phyloP scores from a whole-genome alignment of 2,797 vertebrate species.

The Lepilemur septentrionalis region DNA sequence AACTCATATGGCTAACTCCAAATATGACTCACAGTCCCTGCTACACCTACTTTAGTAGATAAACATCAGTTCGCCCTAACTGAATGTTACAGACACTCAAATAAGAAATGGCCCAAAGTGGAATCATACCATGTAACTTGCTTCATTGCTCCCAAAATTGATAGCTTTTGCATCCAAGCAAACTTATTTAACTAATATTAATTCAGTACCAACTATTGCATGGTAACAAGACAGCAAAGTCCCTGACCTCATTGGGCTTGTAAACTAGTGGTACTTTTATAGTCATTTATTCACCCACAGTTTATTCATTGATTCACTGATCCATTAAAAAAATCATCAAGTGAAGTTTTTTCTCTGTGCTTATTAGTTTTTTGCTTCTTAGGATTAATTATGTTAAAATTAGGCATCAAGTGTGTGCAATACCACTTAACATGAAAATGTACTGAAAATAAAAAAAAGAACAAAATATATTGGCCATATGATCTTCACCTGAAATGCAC shows the following conservation, averaged over 20 bases:
- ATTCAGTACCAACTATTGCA: neutral
- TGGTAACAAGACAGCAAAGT: neutral
- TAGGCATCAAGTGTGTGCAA: neutral
- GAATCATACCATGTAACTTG: neutral
- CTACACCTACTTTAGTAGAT: neutral
- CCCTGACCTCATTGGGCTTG: neutral
- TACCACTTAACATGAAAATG: neutral
- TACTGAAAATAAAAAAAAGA: neutral
- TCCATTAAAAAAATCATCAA: neutral
- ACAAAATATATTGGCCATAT: neutral
- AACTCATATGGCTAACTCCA: neutral
- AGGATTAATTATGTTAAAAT: neutral
- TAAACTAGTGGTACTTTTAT: neutral
- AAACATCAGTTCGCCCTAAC: neutral
- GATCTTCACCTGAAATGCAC: conserved; percentile 82
- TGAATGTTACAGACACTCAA: neutral
- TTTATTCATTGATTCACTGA: neutral
- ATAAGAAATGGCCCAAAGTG: neutral
- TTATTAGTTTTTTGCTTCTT: neutral
- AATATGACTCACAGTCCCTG: neutral
- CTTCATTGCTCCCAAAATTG: neutral
- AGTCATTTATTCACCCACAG: neutral
- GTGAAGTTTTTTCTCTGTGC: neutral
- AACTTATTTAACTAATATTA: neutral
- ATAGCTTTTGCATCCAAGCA: neutral